These are phyloP conservation scores for Pseudorectes ferrugineus DNA, from an alignment of 2,113 vertebrate species.

Conservation along the genomic window DNA sequence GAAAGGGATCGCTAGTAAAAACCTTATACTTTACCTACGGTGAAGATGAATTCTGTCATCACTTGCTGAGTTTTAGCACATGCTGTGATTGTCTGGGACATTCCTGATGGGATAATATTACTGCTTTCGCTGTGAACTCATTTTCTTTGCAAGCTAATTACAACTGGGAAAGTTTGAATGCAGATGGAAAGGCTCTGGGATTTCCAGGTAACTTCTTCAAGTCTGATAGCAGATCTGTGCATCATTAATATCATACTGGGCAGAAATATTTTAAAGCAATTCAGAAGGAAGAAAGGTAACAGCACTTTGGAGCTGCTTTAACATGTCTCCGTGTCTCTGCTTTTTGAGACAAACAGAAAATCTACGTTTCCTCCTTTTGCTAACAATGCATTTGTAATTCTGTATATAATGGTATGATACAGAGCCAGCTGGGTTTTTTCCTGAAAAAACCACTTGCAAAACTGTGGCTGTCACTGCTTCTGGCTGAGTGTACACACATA, in stretches of 20 bases:
- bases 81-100: not conserved
- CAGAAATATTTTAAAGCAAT: not conserved
- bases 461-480: not conserved
- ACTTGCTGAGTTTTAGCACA: not conserved
- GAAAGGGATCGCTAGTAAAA: not conserved
- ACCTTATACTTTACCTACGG: rapidly evolving
- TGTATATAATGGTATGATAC: rapidly evolving
- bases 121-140: not conserved
- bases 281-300: not conserved
- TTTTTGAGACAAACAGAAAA: not conserved
- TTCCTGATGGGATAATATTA: not conserved
- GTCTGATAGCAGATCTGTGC: not conserved
- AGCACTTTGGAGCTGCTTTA: not conserved
- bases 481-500: not conserved
- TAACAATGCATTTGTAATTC: not conserved
- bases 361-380: not conserved
- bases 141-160: not conserved
- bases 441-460: not conserved
- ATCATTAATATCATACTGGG: not conserved
- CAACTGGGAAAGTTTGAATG: not conserved
- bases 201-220: not conserved
- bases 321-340: rapidly evolving
- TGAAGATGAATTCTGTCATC: not conserved
- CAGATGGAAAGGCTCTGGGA: not conserved
- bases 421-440: not conserved